phyloP scores from a whole-genome alignment of 1,140 invertebrate species.

The Drosophila lini region DNA sequence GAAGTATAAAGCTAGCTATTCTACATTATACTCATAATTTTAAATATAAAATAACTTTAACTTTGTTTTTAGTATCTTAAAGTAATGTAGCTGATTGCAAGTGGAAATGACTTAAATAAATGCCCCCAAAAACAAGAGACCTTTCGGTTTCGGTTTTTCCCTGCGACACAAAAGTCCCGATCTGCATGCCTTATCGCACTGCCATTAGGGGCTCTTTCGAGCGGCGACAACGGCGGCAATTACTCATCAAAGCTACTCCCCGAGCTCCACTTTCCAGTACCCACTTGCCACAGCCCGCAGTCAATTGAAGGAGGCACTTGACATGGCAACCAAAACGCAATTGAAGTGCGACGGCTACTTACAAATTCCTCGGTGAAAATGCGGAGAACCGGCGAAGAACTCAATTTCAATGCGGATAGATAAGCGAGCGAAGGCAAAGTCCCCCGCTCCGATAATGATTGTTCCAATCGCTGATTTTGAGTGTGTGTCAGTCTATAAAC shows the following conservation, averaged over 20 bases:
- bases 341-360: conserved; percentile 76
- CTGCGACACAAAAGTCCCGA: background rate
- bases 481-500: conserved; percentile 68
- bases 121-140: background rate
- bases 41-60: background rate
- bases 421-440: conserved; percentile 45
- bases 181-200: conserved; percentile 49
- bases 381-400: conserved; percentile 31
- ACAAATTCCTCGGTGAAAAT: conserved; percentile 42
- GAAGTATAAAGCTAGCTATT: background rate
- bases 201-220: conserved; percentile 55
- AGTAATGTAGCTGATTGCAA: background rate
- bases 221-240: conserved; percentile 44
- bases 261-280: conserved; percentile 27
- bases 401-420: conserved; percentile 73
- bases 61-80: background rate
- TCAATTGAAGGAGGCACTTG: conserved; percentile 55
- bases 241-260: conserved; percentile 58
- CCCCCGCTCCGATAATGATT: conserved; percentile 59
- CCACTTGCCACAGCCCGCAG: conserved; percentile 17
- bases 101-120: background rate
- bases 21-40: background rate
- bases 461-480: conserved; percentile 80
- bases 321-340: conserved; percentile 58
- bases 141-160: background rate